Percentiles rank a stretch among this genome's conserved stretches.
Conservation (phyloP, 1,140 invertebrate species). For the Sitobion miscanthi region DNA sequence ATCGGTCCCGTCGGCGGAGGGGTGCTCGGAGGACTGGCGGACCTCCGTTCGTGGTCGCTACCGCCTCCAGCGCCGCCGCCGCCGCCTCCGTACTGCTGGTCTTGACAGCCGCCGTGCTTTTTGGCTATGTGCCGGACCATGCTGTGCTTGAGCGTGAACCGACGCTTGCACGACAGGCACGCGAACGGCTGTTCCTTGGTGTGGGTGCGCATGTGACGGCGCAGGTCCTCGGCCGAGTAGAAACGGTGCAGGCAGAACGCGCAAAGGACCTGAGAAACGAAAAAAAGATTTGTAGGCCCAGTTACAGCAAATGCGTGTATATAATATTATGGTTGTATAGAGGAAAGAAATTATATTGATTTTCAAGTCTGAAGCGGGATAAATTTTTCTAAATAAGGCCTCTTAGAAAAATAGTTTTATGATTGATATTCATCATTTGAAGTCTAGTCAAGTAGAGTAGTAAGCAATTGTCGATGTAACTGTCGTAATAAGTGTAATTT, state of each 20-base stretch:
- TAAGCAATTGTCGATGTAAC: no score
- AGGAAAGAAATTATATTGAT: no score
- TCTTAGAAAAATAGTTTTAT: no score
- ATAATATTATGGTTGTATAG: background rate
- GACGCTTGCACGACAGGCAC: slow-evolving; percentile 79
- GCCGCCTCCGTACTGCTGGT: slow-evolving; percentile 52
- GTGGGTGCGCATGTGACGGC: slow-evolving; percentile 89
- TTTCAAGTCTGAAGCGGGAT: no score
- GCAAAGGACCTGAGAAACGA: slow-evolving; percentile 76
- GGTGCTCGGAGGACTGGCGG: slow-evolving; percentile 30
- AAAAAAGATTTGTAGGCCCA: slow-evolving; percentile 4
- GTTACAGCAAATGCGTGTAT: background rate
- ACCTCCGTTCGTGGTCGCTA: slow-evolving; percentile 62
- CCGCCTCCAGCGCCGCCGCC: slow-evolving; percentile 66
- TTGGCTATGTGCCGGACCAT: slow-evolving; percentile 78
- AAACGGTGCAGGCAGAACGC: slow-evolving; percentile 90
- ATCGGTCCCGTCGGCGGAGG: slow-evolving; percentile 62
- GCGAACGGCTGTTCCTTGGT: slow-evolving; percentile 82
- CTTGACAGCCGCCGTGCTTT: slow-evolving; percentile 62
- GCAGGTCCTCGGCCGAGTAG: slow-evolving; percentile 91
- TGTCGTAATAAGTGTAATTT: background rate
- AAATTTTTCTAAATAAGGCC: no score
- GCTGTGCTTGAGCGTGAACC: slow-evolving; percentile 91
- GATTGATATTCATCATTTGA: no score
- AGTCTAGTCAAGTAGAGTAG: background rate